Evolutionary conservation across 1,140 invertebrate species (phyloP), one percentile per base, ranked within the genome.

Genomic region (Drepana arcuata): DNA sequence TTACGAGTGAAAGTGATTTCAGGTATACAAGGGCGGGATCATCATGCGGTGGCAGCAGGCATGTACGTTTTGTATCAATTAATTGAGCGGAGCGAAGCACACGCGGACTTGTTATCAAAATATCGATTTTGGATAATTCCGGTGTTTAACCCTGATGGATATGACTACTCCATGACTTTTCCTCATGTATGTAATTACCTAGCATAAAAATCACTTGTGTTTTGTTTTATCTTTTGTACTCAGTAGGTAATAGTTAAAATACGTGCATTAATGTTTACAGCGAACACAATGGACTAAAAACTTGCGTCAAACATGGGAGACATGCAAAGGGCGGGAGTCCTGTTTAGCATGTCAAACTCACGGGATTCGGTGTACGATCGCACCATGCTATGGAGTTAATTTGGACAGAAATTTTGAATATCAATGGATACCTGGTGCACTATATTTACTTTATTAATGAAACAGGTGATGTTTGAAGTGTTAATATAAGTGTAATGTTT

Each of bases 131-230:
- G 74, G 72, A 45, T 94, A 16, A 62, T 93, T 28, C 92, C 92
- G 0, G 67, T 89, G 9, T 70, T 88, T 30, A 93, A 93, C 70
- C 91, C 91, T 0, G 92, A 93, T 64, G 91, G 92, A 16, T 92
- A 92, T 52, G 87, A 88, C 39, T 92, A 88, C 51, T 86, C 88
- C 1, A 69, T 73, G 54, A 79, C 70, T 1, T 81, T 81, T 51
- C 66, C 72, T 24, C 58, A 65, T 7, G 77, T 81, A 49, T 28
- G 57, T 60, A 21, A 4, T 9, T 21, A 21, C n/a, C n/a, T n/a
- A n/a, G n/a, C n/a, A n/a, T n/a, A n/a, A n/a, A n/a, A n/a, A n/a
- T n/a, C n/a, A n/a, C n/a, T n/a, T n/a, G n/a, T n/a, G n/a, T n/a
- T n/a, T n/a, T n/a, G n/a, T n/a, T n/a, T n/a, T n/a, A n/a, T n/a